Evolutionary conservation across 2,797 vertebrate species (phyloP).

Genomic region (Leptoclinus maculatus): DNA sequence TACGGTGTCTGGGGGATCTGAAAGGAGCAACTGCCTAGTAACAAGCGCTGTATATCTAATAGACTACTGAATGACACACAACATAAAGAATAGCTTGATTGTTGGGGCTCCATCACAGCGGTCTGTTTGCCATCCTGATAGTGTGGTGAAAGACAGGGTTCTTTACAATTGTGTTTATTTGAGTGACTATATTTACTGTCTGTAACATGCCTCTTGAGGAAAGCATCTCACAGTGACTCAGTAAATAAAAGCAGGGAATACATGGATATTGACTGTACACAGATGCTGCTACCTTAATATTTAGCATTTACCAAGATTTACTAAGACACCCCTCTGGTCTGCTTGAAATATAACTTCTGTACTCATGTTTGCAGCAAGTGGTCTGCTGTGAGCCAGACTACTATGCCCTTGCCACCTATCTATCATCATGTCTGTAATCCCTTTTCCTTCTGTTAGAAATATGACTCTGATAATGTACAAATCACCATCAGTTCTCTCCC

Average conservation of each 20-base stretch:
- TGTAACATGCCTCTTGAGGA: slow-evolving; percentile 70
- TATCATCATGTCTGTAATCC: slow-evolving; percentile 33
- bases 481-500: slow-evolving; percentile 41
- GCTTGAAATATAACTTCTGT: slow-evolving; percentile 43
- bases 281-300: slow-evolving; percentile 43
- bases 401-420: background rate
- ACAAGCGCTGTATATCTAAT: slow-evolving; percentile 48
- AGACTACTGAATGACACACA: slow-evolving; percentile 48
- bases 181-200: slow-evolving; percentile 76
- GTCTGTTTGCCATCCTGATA: slow-evolving; percentile 46
- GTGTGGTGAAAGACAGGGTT: slow-evolving; percentile 26
- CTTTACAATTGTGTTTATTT: slow-evolving; percentile 54
- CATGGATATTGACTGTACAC: slow-evolving; percentile 43
- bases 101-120: slow-evolving; percentile 30
- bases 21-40: slow-evolving; percentile 43
- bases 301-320: slow-evolving; percentile 53
- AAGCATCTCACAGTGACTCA: slow-evolving; percentile 51
- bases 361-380: slow-evolving; percentile 32
- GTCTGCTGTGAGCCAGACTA: slow-evolving; percentile 31
- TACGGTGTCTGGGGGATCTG: slow-evolving; percentile 21
- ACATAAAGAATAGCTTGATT: slow-evolving; percentile 49
- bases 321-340: slow-evolving; percentile 23
- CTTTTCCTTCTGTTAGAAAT: slow-evolving; percentile 36
- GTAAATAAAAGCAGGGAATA: slow-evolving; percentile 59
- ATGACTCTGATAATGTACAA: slow-evolving; percentile 40